phyloP scores from a whole-genome alignment of 2,113 vertebrate species.

The Mobula birostris region DNA sequence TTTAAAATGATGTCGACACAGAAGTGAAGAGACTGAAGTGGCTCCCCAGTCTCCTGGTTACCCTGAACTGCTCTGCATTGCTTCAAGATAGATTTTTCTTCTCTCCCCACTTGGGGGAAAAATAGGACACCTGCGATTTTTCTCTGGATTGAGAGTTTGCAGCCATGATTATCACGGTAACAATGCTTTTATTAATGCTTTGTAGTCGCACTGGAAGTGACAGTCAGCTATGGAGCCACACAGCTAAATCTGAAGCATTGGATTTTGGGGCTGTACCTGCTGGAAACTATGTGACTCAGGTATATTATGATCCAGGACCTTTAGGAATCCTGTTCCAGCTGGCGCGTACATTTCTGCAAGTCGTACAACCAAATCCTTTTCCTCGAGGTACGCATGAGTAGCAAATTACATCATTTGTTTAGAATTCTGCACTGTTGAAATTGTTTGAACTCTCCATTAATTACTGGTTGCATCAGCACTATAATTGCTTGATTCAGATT shows the following conservation, averaged over 20 bases:
- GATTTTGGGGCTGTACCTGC: conserved; percentile 76
- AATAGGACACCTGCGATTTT: conserved; percentile 35
- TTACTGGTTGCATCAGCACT: background rate
- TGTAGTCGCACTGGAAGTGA: conserved; percentile 54
- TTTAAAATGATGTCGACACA: conserved; percentile 45
- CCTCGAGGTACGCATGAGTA: conserved; percentile 72
- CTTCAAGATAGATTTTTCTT: background rate
- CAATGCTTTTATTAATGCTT: conserved; percentile 59
- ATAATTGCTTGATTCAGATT: background rate
- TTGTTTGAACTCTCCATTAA: background rate
- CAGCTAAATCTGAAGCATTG: conserved; percentile 54
- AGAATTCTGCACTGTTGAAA: background rate
- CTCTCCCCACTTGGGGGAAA: background rate
- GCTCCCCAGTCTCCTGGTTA: conserved; percentile 37
- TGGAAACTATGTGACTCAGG: conserved; percentile 72
- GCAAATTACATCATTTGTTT: background rate
- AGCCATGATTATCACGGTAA: conserved; percentile 58
- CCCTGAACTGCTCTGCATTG: conserved; percentile 10
- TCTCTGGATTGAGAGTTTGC: conserved; percentile 42
- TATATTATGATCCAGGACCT: conserved; percentile 68
- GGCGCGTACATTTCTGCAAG: conserved; percentile 69
- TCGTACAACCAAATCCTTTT: conserved; percentile 80
- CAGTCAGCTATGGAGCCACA: conserved; percentile 49
- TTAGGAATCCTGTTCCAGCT: conserved; percentile 76
- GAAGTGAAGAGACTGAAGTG: conserved; percentile 50